Evolutionary conservation across 1,140 invertebrate genomes (phyloP).

Genomic region (Drosophila tristis): DNA sequence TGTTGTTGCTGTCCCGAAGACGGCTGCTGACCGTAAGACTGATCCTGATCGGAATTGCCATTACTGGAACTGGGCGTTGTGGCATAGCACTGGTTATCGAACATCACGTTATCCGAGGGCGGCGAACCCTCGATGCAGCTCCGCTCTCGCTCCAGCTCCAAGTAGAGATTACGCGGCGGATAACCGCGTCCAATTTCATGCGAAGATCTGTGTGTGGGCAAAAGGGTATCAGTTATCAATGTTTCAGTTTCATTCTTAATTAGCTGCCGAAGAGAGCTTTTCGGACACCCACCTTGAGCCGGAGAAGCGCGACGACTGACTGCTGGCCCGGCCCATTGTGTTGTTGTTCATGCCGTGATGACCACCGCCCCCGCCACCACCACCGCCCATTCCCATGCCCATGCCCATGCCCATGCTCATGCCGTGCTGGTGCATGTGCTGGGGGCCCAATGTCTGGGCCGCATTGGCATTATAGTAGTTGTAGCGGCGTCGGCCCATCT

Average conservation of each 20-base stretch:
- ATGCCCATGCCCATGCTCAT: slow-evolving; percentile 57
- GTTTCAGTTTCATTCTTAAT: background rate
- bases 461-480: slow-evolving; percentile 86
- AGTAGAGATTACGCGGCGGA: slow-evolving; percentile 88
- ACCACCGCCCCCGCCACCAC: slow-evolving; percentile 65
- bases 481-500: slow-evolving; percentile 91
- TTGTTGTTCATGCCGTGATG: slow-evolving; percentile 84
- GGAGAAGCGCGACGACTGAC: slow-evolving; percentile 84
- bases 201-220: slow-evolving; percentile 85
- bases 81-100: slow-evolving; percentile 97
- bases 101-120: slow-evolving; percentile 95
- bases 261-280: background rate
- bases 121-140: slow-evolving; percentile 91
- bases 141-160: slow-evolving; percentile 91
- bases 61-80: slow-evolving; percentile 96
- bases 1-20: slow-evolving; percentile 67
- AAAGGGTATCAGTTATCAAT: background rate
- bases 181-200: slow-evolving; percentile 87
- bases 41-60: slow-evolving; percentile 94
- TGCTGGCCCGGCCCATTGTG: slow-evolving; percentile 76
- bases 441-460: slow-evolving; percentile 83
- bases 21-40: slow-evolving; percentile 88
- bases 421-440: slow-evolving; percentile 85
- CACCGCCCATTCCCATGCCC: slow-evolving; percentile 43
- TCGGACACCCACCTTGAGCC: slow-evolving; percentile 83